Conservation (phyloP, 2,113 vertebrate species). For the Pseudonaja textilis region DNA sequence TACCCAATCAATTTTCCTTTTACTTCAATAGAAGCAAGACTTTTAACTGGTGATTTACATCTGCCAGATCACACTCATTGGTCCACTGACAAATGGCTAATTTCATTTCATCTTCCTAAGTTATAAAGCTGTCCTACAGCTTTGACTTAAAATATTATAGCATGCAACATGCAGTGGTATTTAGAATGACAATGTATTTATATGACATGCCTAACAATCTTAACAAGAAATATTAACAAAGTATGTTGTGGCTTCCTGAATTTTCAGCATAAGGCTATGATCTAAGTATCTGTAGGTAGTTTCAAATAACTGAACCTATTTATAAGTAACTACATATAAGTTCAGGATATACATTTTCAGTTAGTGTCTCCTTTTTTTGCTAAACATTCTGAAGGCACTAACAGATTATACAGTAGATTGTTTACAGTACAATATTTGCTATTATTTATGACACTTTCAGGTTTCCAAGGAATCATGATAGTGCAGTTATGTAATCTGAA, state of each 20-base stretch:
- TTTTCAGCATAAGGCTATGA: neutral
- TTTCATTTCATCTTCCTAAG: neutral
- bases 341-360: neutral
- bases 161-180: neutral
- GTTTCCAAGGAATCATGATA: neutral
- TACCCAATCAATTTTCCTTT: neutral
- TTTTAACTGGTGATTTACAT: neutral
- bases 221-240: neutral
- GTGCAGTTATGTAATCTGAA: neutral
- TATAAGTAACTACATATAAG: neutral
- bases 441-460: neutral
- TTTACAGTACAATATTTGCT: neutral
- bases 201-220: neutral
- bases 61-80: neutral
- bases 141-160: slow-evolving; percentile 22
- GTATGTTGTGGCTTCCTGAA: neutral
- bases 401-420: neutral
- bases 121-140: neutral
- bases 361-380: neutral
- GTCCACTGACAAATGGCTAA: neutral
- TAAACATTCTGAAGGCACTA: neutral
- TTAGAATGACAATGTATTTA: neutral
- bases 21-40: neutral
- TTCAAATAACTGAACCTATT: neutral
- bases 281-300: neutral